Base-by-base conservation (phyloP, 1,140 invertebrate genomes). In the Schlechtendalia chinensis region DNA sequence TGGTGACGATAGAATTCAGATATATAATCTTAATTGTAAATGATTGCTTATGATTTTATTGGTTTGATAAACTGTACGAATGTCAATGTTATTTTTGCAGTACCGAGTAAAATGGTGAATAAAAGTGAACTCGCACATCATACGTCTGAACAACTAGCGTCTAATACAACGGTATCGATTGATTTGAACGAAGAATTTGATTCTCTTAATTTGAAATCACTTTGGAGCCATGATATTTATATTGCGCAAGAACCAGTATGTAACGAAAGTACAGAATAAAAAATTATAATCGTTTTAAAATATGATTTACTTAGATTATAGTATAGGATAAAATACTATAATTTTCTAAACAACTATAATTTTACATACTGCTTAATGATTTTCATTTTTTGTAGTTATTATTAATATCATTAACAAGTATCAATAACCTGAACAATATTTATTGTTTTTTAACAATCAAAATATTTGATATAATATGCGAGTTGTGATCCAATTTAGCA, bases 1-100 rank as follows among this genome's bases (percentile, higher is more conserved):
- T 0, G 95, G 95, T 22, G 95, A 93, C 86, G 93, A 93, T 83
- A 91, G 91, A 54, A 93, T 94, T 32, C 53, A 81, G 10, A n/a
- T 81, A 24, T 81, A 72, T 47, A 45, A 79, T 29, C 39, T 79
- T 29, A 50, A 17, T 1, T 50, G 75, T 79, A 61, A 72, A 39
- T 24, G 39, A 29, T 56, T 53, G 0, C 6, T n/a, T 1, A 32
- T 56, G 32, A 32, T 29, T 32, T 45, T 12, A 4, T 22, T n/a
- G 1, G 39, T 22, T 67, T 14, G 3, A 22, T 67, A 65, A 65
- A 22, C 11, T n/a, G 10, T 22, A 65, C 1, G n/a, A 6, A 69
- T 47, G 2, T 69, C 3, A 0, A 17, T 50, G 10, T 17, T 24
- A 45, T 24, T 69, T 24, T 69, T 16, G 16, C 22, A 69, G 39